Conservation (phyloP, 2,113 vertebrate genomes). For the Crotalus viridis region DNA sequence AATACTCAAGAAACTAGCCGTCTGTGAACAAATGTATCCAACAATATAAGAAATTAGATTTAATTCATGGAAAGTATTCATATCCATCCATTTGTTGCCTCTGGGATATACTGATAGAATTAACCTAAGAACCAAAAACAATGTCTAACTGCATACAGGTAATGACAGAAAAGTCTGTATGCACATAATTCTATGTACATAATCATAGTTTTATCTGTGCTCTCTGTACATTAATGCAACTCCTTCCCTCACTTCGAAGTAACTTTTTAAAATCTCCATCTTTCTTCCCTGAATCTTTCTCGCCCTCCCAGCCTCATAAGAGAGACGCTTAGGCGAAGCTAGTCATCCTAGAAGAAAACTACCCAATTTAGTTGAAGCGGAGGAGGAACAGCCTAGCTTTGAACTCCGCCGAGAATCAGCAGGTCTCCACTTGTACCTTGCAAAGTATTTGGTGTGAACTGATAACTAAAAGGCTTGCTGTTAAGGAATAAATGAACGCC, state of each 20-base stretch:
- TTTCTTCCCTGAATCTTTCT: neutral
- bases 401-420: neutral
- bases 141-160: neutral
- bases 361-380: neutral
- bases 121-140: neutral
- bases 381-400: neutral
- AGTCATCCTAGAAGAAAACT: neutral
- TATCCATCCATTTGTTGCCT: neutral
- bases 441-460: neutral
- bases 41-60: neutral
- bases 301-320: neutral
- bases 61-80: neutral
- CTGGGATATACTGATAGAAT: neutral
- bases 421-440: neutral
- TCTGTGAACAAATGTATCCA: neutral
- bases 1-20: neutral
- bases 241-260: neutral
- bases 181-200: neutral
- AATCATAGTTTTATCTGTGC: neutral
- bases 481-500: slow-evolving; percentile 1
- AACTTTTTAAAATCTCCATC: neutral
- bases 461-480: neutral
- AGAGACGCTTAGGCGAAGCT: neutral
- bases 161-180: neutral
- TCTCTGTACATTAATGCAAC: neutral